A percentile compares a stretch with the other conserved stretches of the same genome.
phyloP scores from a whole-genome alignment of 2,797 vertebrate genomes.

The Orestias chungarensis region DNA sequence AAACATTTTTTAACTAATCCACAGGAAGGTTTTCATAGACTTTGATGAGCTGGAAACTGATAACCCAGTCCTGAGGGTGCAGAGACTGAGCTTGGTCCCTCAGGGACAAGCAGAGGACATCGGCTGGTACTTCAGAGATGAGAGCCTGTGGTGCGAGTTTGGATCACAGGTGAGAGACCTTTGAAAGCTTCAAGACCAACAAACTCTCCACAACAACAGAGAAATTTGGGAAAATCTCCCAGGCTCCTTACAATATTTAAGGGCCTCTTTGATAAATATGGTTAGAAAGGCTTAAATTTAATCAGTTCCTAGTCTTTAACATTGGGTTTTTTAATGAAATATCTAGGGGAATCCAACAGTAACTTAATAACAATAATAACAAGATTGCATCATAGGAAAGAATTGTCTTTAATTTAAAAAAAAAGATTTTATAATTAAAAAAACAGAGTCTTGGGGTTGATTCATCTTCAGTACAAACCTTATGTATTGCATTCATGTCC shows the following conservation, averaged over 20 bases:
- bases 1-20: slow-evolving; percentile 1
- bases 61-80: slow-evolving; percentile 31
- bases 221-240: not conserved
- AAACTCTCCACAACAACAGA: not conserved
- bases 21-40: slow-evolving; percentile 68
- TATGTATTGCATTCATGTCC: too few species aligned
- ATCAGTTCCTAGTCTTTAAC: too few species aligned
- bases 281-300: too few species aligned
- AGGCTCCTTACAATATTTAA: not conserved
- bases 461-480: too few species aligned
- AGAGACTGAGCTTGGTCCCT: slow-evolving; percentile 39
- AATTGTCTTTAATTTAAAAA: too few species aligned
- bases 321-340: too few species aligned
- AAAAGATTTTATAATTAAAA: too few species aligned
- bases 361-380: too few species aligned
- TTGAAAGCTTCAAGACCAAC: not conserved
- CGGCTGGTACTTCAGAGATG: slow-evolving; percentile 74
- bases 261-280: too few species aligned
- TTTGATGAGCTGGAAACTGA: slow-evolving; percentile 60
- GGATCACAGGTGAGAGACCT: slow-evolving; percentile 57
- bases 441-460: too few species aligned
- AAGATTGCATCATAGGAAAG: too few species aligned
- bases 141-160: slow-evolving; percentile 72
- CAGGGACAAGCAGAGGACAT: slow-evolving; percentile 55
- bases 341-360: too few species aligned